phyloP scores from a whole-genome alignment of 2,797 vertebrate species.

The Micrastur ruficollis region DNA sequence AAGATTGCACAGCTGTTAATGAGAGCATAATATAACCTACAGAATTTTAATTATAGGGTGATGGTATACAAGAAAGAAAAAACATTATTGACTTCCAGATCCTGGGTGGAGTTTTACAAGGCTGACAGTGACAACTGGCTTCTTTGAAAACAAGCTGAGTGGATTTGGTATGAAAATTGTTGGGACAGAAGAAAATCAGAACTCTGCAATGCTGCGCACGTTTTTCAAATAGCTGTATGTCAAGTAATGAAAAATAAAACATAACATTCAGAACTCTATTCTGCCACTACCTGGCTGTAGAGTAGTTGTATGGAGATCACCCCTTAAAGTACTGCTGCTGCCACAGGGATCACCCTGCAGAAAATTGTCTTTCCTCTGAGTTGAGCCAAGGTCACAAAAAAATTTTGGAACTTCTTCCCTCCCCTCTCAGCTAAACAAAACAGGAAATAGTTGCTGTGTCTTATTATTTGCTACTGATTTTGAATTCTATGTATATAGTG shows the following conservation, averaged over 20 bases:
- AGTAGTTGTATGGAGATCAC: not conserved
- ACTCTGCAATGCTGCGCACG: not conserved
- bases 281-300: not conserved
- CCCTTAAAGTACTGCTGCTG: not conserved
- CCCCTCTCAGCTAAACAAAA: not conserved
- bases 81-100: not conserved
- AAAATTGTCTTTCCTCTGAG: not conserved
- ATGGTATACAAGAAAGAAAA: not conserved
- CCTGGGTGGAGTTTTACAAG: not conserved
- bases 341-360: not conserved
- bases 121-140: not conserved
- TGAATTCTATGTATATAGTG: rapidly evolving
- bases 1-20: not conserved
- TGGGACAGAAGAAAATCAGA: not conserved
- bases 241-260: not conserved
- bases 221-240: not conserved
- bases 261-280: not conserved
- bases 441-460: not conserved
- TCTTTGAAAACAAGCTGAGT: not conserved
- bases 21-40: not conserved
- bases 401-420: not conserved
- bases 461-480: not conserved
- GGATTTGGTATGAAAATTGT: not conserved
- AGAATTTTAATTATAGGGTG: slow-evolving; percentile 9
- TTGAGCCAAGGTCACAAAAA: not conserved